These are phyloP conservation scores for Muscina levida DNA, from an alignment of 2,888 invertebrate genomes.

Conservation along the genomic window DNA sequence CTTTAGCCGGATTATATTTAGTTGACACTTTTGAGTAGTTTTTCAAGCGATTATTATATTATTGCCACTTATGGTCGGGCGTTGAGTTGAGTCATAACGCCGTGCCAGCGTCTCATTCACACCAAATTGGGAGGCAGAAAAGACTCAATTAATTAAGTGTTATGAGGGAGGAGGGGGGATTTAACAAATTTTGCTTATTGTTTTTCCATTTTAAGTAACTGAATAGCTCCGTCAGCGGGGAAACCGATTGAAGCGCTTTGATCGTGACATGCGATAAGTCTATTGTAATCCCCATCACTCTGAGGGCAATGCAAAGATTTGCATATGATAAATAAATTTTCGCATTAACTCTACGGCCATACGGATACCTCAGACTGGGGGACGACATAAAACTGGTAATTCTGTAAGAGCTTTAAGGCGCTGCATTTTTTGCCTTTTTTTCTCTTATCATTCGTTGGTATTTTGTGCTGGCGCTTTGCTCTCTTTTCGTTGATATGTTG, in stretches of 20 bases:
- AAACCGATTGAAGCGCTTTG: no score
- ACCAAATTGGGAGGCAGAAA: background rate
- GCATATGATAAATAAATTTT: no score
- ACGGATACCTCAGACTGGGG: conserved; percentile 35
- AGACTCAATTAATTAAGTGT: conserved; percentile 25
- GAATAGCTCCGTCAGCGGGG: no score
- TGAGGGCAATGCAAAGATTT: no score
- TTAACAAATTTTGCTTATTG: background rate
- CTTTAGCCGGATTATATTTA: conserved; percentile 28
- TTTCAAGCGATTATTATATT: conserved; percentile 22
- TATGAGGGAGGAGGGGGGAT: no score
- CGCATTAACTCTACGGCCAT: no score
- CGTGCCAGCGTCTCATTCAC: background rate
- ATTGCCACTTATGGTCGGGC: no score
- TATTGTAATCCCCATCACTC: no score
- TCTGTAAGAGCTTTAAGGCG: background rate
- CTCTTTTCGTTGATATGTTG: background rate
- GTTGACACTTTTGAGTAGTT: conserved; percentile 54
- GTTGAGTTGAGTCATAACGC: no score
- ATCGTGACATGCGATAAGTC: no score
- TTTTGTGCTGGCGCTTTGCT: background rate
- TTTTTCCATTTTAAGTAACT: no score
- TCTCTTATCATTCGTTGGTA: background rate
- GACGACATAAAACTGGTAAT: conserved; percentile 41
- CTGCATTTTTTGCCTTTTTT: background rate